Conservation (phyloP, 2,113 vertebrate species). For the Carollia perspicillata region DNA sequence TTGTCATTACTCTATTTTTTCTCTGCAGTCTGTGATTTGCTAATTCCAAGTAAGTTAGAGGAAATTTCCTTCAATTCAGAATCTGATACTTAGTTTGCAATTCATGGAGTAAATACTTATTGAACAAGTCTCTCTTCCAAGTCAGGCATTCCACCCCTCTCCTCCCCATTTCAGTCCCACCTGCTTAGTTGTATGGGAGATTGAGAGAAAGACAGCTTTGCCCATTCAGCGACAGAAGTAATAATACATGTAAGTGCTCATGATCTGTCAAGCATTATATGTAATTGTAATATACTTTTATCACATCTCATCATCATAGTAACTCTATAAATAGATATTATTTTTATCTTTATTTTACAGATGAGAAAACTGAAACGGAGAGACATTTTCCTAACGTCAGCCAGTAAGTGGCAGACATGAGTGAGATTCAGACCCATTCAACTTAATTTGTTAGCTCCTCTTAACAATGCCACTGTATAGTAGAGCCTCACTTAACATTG, state of each 20-base stretch:
- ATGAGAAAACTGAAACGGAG: neutral
- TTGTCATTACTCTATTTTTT: slow-evolving; percentile 23
- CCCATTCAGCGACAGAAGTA: neutral
- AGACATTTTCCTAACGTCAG: neutral
- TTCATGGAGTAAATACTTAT: neutral
- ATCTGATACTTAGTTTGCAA: neutral
- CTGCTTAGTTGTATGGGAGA: neutral
- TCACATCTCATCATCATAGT: neutral
- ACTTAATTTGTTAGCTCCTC: neutral
- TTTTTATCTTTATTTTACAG: neutral
- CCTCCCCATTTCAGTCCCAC: neutral
- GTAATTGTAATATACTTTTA: neutral
- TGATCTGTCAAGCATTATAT: neutral
- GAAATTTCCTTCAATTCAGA: slow-evolving; percentile 32
- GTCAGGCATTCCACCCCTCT: neutral
- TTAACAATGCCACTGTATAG: neutral
- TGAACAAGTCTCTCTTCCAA: neutral
- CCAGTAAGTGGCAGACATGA: neutral
- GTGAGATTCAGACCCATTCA: neutral
- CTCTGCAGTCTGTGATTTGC: neutral
- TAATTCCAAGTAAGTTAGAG: slow-evolving; percentile 31
- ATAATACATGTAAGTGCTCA: neutral
- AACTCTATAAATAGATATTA: neutral
- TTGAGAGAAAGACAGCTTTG: neutral
- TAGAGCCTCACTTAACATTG: neutral